Percentiles rank a stretch among this genome's conserved stretches.
phyloP scores from a whole-genome alignment of 2,113 vertebrate genomes.

The Malurus alboscapulatus region DNA sequence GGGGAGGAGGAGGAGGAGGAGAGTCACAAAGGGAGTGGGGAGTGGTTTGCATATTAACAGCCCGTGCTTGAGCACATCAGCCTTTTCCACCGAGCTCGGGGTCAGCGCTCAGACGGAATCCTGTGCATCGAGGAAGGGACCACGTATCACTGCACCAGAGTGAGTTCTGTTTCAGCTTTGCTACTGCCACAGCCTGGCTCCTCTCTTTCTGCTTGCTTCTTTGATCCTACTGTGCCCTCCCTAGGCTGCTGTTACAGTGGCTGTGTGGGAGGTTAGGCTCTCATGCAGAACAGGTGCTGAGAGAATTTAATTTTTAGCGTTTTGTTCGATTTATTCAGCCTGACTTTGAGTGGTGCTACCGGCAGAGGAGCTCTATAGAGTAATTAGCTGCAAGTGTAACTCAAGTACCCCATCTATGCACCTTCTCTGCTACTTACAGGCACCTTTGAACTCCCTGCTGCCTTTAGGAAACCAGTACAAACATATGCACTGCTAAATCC shows the following conservation, averaged over 20 bases:
- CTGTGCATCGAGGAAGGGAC: background rate
- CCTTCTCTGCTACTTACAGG: background rate
- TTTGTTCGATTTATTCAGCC: background rate
- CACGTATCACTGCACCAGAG: background rate
- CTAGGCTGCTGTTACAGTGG: background rate
- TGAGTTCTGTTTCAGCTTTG: background rate
- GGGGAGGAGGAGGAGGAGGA: background rate
- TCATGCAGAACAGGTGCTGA: background rate
- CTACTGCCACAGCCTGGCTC: background rate
- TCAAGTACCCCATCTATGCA: accelerated
- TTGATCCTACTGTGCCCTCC: background rate
- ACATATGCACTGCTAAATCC: background rate
- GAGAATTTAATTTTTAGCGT: background rate
- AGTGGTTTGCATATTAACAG: conserved; percentile 20
- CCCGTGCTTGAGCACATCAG: background rate
- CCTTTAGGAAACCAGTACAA: background rate
- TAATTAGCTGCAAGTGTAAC: background rate
- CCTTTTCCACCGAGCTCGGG: background rate
- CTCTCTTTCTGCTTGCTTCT: background rate
- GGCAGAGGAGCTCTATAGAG: accelerated
- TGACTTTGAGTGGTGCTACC: accelerated
- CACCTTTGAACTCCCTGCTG: background rate
- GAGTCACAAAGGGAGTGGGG: background rate
- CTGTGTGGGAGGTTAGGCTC: accelerated
- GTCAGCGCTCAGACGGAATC: background rate